Evolutionary conservation across 2,113 vertebrate species (phyloP), one percentile per base, ranked within the genome.

Genomic region (Eubucco bourcierii): DNA sequence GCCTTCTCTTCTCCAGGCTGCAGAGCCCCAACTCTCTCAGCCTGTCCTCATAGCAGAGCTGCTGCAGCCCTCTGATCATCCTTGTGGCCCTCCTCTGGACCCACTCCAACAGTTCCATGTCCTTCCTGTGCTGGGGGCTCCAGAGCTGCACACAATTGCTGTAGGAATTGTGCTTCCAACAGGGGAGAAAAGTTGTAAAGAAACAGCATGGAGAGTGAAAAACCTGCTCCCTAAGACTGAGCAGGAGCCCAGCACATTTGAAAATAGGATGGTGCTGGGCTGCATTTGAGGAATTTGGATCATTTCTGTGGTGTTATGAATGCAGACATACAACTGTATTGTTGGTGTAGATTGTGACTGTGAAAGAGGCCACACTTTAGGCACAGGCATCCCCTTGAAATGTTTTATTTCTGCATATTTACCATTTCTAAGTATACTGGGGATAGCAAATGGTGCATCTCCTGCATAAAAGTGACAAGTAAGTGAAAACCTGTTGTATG

Each of bases 391-490:
- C 50, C 81, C 52, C 86, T 90, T 71, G n/a, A 66, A 59, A n/a
- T 87, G 64, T 59, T 34, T 33, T 66, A 56, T 93, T 93, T 58
- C 34, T 34, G 74, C 41, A 15, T 65, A 55, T 86, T 68, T 90
- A 52, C 41, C 19, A 47, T 72, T 82, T 84, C 81, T 4, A 80
- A 87, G 37, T 61, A 4, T 65, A 37, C 33, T 68, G 65, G 60
- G 67, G 53, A 68, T 61, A 88, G 82, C 33, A 91, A 94, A 94
- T 75, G 58, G 85, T 85, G 55, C 65, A 65, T 88, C 55, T 80
- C 79, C 85, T 80, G 72, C 89, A 84, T 80, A 71, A 93, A 86
- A 96, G 87, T 59, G 68, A 41, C 87, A 92, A 95, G 78, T 65
- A 70, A 65, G 75, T 88, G 87, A 76, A 95, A 95, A 84, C 20